phyloP scores from a whole-genome alignment of 2,797 vertebrate genomes.

The Allobates femoralis region DNA sequence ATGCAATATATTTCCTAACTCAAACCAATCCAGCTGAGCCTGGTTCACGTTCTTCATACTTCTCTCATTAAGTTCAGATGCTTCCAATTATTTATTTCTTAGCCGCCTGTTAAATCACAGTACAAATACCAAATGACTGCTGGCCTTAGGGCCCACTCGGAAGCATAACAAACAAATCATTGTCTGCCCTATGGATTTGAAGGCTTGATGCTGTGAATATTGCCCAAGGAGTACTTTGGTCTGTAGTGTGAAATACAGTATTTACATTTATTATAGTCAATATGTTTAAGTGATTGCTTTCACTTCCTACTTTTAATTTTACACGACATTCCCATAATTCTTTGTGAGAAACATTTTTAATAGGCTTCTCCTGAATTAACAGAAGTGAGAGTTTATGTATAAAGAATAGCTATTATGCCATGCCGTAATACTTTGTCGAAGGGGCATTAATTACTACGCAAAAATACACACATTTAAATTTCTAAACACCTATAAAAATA shows the following conservation, averaged over 20 bases:
- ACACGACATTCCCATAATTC: constrained; percentile 40
- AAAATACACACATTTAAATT: background rate
- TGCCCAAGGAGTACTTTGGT: constrained; percentile 44
- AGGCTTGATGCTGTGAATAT: constrained; percentile 40
- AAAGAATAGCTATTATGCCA: background rate
- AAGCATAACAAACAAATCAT: constrained; percentile 61
- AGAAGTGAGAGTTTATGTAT: background rate
- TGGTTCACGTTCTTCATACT: constrained; percentile 46
- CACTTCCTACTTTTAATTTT: constrained; percentile 40
- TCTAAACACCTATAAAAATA: background rate
- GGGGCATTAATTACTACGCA: background rate
- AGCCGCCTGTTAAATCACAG: constrained; percentile 48
- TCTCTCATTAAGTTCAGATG: constrained; percentile 56
- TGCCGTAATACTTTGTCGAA: background rate
- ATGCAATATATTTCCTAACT: constrained; percentile 34
- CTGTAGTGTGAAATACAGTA: constrained; percentile 51
- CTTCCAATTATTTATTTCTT: constrained; percentile 59
- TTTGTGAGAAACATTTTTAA: constrained; percentile 1
- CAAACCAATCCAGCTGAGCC: constrained; percentile 41
- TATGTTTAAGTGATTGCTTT: constrained; percentile 36
- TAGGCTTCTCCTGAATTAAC: background rate
- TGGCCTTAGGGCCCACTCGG: constrained; percentile 27
- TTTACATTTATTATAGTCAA: constrained; percentile 52
- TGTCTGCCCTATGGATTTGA: constrained; percentile 50
- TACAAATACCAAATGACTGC: constrained; percentile 43